A percentile compares a stretch with the other conserved stretches of the same genome.
Evolutionary conservation across 2,888 invertebrate genomes (phyloP).

Genomic region (Acronicta aceris): DNA sequence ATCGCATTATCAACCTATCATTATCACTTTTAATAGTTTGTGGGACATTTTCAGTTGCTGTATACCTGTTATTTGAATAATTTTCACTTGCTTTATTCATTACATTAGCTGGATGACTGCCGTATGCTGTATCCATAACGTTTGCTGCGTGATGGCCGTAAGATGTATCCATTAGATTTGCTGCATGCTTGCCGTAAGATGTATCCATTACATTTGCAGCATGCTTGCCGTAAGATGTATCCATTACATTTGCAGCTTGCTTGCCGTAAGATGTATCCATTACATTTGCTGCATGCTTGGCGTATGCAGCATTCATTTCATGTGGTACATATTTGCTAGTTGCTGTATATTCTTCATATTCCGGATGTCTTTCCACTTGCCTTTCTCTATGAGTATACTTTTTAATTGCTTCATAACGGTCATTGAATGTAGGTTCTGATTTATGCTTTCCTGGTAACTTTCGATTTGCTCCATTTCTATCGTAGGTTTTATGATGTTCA

Average conservation of each 20-base stretch:
- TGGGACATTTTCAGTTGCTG: not conserved
- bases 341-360: not conserved
- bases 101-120: not conserved
- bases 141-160: not conserved
- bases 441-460: not conserved
- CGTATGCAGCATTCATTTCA: not conserved
- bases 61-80: conserved; percentile 4
- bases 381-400: not conserved
- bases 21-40: not conserved
- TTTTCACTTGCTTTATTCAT: no score
- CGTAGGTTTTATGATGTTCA: conserved; percentile 4
- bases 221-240: not conserved
- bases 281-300: not conserved
- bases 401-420: no score
- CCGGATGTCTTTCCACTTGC: not conserved
- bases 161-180: not conserved
- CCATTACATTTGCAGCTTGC: not conserved
- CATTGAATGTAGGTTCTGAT: not conserved
- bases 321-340: not conserved
- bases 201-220: not conserved
- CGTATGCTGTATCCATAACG: not conserved
- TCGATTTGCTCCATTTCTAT: not conserved
- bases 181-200: not conserved
- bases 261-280: not conserved
- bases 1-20: conserved; percentile 6